Evolutionary conservation across 2,888 invertebrate genomes (phyloP).

Genomic region (Lepidonotus clava): DNA sequence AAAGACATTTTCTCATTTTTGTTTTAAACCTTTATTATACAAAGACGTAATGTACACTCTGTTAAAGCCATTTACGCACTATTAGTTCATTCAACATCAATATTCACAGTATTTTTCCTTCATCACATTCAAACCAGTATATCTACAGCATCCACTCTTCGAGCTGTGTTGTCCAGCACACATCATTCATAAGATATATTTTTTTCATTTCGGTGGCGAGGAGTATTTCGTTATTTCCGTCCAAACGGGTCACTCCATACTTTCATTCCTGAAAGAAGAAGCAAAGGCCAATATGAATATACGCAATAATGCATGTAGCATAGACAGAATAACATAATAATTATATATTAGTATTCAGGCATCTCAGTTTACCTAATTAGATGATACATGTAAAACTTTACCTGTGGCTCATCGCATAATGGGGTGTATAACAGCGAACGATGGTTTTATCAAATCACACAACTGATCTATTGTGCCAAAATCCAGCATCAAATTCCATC

Average conservation of each 20-base stretch:
- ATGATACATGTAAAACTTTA: neutral
- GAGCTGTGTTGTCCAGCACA: too few relatives aligned
- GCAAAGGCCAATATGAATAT: too few relatives aligned
- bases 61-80: neutral
- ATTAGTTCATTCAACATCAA: neutral
- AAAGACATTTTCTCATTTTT: too few relatives aligned
- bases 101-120: neutral
- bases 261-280: slow-evolving; percentile 65
- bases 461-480: too few relatives aligned
- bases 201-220: neutral
- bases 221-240: slow-evolving; percentile 54
- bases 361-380: neutral
- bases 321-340: too few relatives aligned
- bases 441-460: too few relatives aligned
- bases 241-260: slow-evolving; percentile 66
- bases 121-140: neutral
- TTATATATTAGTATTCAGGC: neutral
- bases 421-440: too few relatives aligned
- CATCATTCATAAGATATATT: too few relatives aligned
- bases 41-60: too few relatives aligned
- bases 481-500: too few relatives aligned
- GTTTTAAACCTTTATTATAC: too few relatives aligned
- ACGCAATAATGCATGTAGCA: neutral
- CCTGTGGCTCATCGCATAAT: neutral
- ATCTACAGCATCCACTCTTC: neutral